Evolutionary conservation across 2,113 vertebrate species (phyloP).

Genomic region (Micronycteris hirsuta): DNA sequence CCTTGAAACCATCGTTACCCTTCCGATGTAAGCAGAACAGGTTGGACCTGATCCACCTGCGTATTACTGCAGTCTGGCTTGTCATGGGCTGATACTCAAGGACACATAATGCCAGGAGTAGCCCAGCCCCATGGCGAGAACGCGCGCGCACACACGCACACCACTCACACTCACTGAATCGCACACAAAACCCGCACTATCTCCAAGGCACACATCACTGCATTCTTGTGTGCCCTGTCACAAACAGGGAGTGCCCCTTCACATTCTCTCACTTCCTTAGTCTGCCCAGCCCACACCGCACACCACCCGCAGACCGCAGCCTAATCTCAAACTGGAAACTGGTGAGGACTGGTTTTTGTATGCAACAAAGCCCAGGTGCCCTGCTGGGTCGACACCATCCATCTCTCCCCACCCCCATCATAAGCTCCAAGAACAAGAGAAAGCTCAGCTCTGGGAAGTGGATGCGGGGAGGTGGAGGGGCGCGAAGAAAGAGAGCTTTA

Average conservation of each 20-base stretch:
- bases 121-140: not conserved
- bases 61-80: not conserved
- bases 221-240: slow-evolving; percentile 56
- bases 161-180: slow-evolving; percentile 38
- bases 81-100: slow-evolving; percentile 28
- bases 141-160: not conserved
- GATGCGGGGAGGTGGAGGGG: not conserved
- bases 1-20: slow-evolving; percentile 40
- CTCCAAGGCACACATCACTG: not conserved
- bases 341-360: slow-evolving; percentile 44
- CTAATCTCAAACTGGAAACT: slow-evolving; percentile 45
- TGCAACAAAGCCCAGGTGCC: slow-evolving; percentile 71
- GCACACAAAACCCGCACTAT: slow-evolving; percentile 34
- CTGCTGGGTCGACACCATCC: slow-evolving; percentile 25
- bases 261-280: slow-evolving; percentile 37
- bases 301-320: not conserved
- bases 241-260: slow-evolving; percentile 49
- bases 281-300: slow-evolving; percentile 20
- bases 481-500: slow-evolving; percentile 51
- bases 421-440: slow-evolving; percentile 60
- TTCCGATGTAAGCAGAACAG: slow-evolving; percentile 41
- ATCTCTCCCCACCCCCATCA: slow-evolving; percentile 58
- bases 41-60: slow-evolving; percentile 51
- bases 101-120: slow-evolving; percentile 38
- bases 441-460: slow-evolving; percentile 62